phyloP scores from a whole-genome alignment of 2,113 vertebrate genomes.

The Galemys pyrenaicus region DNA sequence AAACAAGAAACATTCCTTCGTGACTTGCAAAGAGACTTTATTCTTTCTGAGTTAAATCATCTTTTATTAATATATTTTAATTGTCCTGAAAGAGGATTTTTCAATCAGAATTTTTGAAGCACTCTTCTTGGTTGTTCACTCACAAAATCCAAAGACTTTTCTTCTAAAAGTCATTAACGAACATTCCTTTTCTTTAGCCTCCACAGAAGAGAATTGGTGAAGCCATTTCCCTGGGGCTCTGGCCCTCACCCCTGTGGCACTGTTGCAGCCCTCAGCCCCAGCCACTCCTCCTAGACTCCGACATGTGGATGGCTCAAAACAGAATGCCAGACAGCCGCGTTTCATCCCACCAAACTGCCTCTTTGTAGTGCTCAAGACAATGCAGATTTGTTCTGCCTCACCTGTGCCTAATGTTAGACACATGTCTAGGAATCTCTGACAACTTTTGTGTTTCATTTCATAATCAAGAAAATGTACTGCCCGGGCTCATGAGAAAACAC shows the following conservation, averaged over 20 bases:
- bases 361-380: neutral
- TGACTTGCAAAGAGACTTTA: neutral
- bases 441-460: constrained; percentile 59
- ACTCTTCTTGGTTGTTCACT: neutral
- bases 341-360: neutral
- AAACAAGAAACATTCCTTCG: neutral
- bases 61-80: neutral
- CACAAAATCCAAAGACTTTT: neutral
- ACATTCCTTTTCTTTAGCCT: neutral
- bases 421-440: constrained; percentile 25
- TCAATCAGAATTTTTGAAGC: neutral
- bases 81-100: constrained; percentile 17
- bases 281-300: neutral
- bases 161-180: neutral
- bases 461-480: constrained; percentile 26
- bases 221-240: neutral
- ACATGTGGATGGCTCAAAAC: constrained; percentile 45
- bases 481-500: neutral
- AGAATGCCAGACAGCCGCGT: neutral
- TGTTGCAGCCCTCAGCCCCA: neutral
- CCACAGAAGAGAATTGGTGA: neutral
- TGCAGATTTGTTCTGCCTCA: constrained; percentile 45
- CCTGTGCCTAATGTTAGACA: constrained; percentile 58
- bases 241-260: neutral
- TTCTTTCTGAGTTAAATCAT: neutral